Evolutionary conservation across 2,797 vertebrate species (phyloP).

Genomic region (Podarcis lilfordi): DNA sequence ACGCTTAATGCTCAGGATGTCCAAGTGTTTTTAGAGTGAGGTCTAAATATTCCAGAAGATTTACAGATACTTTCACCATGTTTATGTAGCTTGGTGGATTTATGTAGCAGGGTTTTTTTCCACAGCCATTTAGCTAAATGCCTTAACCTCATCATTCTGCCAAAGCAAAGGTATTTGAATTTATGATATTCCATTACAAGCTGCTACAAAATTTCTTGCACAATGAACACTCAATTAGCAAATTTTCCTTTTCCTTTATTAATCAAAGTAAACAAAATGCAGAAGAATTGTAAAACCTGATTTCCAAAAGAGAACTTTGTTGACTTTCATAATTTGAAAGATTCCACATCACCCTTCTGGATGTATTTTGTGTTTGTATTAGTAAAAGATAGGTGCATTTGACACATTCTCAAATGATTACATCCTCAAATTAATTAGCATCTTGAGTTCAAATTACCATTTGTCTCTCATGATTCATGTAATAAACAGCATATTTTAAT

Average conservation of each 20-base stretch:
- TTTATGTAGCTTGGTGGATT: slow-evolving; percentile 1
- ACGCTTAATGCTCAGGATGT: neutral
- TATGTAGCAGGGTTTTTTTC: neutral
- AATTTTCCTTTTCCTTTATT: slow-evolving; percentile 27
- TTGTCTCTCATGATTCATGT: neutral
- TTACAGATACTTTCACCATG: slow-evolving; percentile 8
- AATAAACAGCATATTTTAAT: neutral
- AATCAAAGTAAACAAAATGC: slow-evolving; percentile 29
- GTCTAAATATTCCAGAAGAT: slow-evolving; percentile 13
- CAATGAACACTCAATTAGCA: slow-evolving; percentile 13
- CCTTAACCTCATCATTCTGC: slow-evolving; percentile 2
- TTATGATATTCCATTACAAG: slow-evolving; percentile 27
- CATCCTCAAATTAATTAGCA: neutral
- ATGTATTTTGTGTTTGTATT: neutral
- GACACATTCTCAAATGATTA: neutral
- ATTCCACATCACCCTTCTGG: neutral
- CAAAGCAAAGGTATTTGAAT: slow-evolving; percentile 22
- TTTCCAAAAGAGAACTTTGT: neutral
- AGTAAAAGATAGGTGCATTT: neutral
- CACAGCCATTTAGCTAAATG: neutral
- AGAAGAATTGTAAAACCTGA: slow-evolving; percentile 15
- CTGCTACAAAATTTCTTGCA: slow-evolving; percentile 9
- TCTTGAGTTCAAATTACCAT: neutral
- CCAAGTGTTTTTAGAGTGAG: neutral
- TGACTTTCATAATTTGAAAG: neutral